These are phyloP conservation scores for Eurois occulta DNA, from an alignment of 2,888 invertebrate species.

Conservation along the genomic window DNA sequence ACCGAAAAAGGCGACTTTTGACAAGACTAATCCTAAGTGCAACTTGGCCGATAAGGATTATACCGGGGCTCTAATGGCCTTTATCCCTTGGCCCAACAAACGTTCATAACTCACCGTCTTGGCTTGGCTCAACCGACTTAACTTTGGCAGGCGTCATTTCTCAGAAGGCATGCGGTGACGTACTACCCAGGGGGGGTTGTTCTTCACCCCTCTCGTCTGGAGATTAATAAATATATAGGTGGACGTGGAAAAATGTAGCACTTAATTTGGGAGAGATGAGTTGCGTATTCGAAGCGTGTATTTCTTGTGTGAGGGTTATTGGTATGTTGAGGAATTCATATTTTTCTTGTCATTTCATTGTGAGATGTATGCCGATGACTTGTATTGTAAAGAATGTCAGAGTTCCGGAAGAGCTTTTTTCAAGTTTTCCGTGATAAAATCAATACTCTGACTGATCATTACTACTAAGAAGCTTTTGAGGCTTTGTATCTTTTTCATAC, in stretches of 20 bases:
- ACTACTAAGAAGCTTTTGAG: neutral
- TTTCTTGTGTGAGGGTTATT: constrained; percentile 73
- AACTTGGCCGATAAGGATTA: constrained; percentile 90
- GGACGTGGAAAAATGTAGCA: constrained; percentile 89
- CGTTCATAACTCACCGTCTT: constrained; percentile 89
- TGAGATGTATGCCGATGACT: neutral
- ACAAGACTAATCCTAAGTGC: constrained; percentile 90
- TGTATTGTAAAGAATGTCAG: neutral
- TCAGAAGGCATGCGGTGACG: constrained; percentile 89
- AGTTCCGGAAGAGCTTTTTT: neutral
- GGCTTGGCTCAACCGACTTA: constrained; percentile 90
- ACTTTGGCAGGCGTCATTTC: constrained; percentile 91
- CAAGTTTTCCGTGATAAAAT: neutral
- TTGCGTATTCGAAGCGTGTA: constrained; percentile 80
- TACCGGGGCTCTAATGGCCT: constrained; percentile 88
- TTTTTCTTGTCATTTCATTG: constrained; percentile 61
- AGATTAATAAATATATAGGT: constrained; percentile 90
- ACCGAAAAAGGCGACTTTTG: constrained; percentile 88
- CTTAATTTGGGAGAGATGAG: constrained; percentile 87
- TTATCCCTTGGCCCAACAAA: constrained; percentile 89
- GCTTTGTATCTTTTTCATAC: neutral
- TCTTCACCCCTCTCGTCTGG: constrained; percentile 69
- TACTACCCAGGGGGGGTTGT: constrained; percentile 72
- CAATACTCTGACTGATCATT: neutral
- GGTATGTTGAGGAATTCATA: constrained; percentile 63